Evolutionary conservation across 2,888 invertebrate genomes (phyloP), one percentile per base, ranked within the genome.

Genomic region (Meandrusa payeni): DNA sequence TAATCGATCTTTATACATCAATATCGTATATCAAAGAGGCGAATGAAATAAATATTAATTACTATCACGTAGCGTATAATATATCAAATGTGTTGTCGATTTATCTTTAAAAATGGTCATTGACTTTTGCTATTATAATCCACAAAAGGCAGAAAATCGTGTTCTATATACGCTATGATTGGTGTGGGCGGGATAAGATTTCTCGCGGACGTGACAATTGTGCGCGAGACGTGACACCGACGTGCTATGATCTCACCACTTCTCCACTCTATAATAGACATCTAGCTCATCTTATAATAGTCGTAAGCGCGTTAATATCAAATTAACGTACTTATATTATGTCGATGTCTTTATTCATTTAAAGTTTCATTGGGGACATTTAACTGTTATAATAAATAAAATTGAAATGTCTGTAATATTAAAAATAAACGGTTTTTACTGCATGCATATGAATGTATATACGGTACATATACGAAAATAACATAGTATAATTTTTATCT

Each of bases 191-290:
- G 48, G 53, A 54, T 58, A 48, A 46, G 50, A 51, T 55, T 52
- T 58, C 53, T 46, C 41, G 48, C 52, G 74, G 78, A 78, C 78
- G 81, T 80, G 76, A 74, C 79, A 77, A 80, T 81, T 80, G 76
- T 62, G 55, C 48, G 50, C 54, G 64, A 57, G 68, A 72, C 71
- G 68, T 65, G 55, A 55, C 59, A 52, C 64, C 66, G 64, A 60
- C 60, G 56, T 55, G 56, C 49, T 59, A 60, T 72, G 73, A 78
- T 64, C 69, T 76, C 76, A 73, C 63, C 57, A 54, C 52, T 52
- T 15, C 34, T 12, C 20, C 19, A 12, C 12, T 13, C 5, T 32
- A 46, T 58, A 64, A 68, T 64, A 54, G 58, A 58, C 59, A 59
- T 62, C 60, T 54, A 58, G 55, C 38, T 48, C 49, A 48, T 54